These are phyloP conservation scores for Colinus virginianus DNA, from an alignment of 2,113 vertebrate genomes.

Conservation along the genomic window DNA sequence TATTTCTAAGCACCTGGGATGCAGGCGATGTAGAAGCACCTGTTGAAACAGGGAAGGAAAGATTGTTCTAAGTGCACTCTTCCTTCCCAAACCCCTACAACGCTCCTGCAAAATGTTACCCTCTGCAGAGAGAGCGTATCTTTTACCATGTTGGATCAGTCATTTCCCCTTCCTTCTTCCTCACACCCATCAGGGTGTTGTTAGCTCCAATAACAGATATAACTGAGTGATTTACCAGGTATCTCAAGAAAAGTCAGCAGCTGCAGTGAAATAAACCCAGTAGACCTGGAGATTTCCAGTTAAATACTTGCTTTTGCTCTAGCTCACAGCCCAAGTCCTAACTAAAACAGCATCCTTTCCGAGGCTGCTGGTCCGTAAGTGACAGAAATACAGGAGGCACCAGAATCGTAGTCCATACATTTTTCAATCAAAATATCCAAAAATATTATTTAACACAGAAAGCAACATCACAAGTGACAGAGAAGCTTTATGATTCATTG, in stretches of 20 bases:
- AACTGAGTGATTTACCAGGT: slow-evolving; percentile 26
- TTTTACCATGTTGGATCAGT: not conserved
- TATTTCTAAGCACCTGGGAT: not conserved
- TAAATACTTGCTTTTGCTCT: slow-evolving; percentile 8
- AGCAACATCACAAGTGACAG: not conserved
- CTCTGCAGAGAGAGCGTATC: not conserved
- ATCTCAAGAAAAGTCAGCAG: not conserved
- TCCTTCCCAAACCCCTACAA: not conserved
- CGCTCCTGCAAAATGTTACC: not conserved
- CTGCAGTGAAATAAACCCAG: slow-evolving; percentile 3
- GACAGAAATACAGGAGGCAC: slow-evolving; percentile 23
- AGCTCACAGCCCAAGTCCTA: not conserved
- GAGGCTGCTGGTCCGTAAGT: slow-evolving; percentile 38
- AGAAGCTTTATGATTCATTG: not conserved
- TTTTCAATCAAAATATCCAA: slow-evolving; percentile 36
- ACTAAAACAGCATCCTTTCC: slow-evolving; percentile 8
- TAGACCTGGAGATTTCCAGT: not conserved
- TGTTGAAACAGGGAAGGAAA: not conserved
- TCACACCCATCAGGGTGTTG: not conserved
- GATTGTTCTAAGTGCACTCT: not conserved
- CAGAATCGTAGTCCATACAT: not conserved
- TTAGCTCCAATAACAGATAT: not conserved
- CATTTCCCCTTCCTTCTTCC: not conserved
- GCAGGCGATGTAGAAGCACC: not conserved
- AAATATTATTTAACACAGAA: slow-evolving; percentile 8